Evolutionary conservation across 2,113 vertebrate genomes (phyloP), one percentile per base, ranked within the genome.

Genomic region (Strigops habroptila): DNA sequence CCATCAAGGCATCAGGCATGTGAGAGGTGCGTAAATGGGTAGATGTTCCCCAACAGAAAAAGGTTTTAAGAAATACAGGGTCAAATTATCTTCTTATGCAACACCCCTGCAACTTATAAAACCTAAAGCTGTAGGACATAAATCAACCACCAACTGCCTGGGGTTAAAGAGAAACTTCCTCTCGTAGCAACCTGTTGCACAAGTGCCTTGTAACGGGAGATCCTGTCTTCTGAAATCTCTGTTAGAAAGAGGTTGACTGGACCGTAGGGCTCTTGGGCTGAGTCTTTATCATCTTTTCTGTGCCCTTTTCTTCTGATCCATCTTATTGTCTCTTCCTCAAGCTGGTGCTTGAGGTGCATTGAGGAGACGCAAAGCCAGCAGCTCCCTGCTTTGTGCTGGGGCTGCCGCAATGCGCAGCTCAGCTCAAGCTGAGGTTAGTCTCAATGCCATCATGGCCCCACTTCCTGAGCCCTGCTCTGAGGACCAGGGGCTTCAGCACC

Each of bases 91-190:
- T 62, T 17, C 92, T 96, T 88, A 35, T 35, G 91, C 92, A 95
- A 94, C 60, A 53, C 37, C 28, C 3, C 68, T 86, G 80, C 67
- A 88, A 74, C 64, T 41, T 41, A 31, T 55, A 91, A 76, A 90
- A 90, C 35, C 71, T 74, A 74, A 92, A 81, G 86, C 96, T 86
- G 82, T 16, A 86, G 75, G 91, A 51, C 94, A 92, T 95, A 93
- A 97, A 96, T 91, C 95, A 97, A 88, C 94, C 82, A 28, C 96
- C 69, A 95, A 96, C 95, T 59, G 92, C 96, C 95, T 59, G 92
- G 95, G 85, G 92, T 74, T 93, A 15, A 52, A 70, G 94, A 90
- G 88, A 88, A 74, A 90, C 94, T 95, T 96, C 95, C 95, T 95
- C 92, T 46, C 31, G 3, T 14, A 37, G 70, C 75, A 94, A 33